These are phyloP conservation scores for Pseudochirops cupreus DNA, from an alignment of 2,797 vertebrate species.

Conservation along the genomic window DNA sequence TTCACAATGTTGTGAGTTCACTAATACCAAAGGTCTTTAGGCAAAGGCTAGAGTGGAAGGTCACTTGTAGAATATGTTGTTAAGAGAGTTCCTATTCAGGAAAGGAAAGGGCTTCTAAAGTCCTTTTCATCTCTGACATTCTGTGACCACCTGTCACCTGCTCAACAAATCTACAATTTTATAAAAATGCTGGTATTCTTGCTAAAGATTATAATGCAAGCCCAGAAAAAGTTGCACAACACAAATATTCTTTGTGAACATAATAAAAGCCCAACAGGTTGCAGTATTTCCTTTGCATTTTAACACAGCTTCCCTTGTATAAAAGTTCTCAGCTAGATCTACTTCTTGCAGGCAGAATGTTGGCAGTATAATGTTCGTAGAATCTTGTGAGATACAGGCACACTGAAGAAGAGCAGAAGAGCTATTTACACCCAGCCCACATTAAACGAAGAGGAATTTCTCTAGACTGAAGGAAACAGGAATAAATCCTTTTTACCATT, in stretches of 20 bases:
- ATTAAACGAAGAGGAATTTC: not conserved
- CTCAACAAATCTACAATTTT: not conserved
- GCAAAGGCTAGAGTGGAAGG: not conserved
- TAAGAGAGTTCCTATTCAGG: not conserved
- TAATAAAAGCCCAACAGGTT: not conserved
- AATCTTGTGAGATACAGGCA: not conserved
- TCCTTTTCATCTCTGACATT: not conserved
- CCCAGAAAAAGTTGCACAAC: not conserved
- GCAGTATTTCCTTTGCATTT: not conserved
- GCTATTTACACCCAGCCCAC: not conserved
- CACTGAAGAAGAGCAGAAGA: conserved; percentile 16
- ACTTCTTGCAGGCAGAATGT: not conserved
- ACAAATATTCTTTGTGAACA: not conserved
- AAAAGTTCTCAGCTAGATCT: conserved; percentile 15
- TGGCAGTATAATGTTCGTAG: not conserved
- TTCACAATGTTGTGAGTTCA: not conserved
- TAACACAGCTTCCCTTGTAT: not conserved
- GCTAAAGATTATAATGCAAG: not conserved
- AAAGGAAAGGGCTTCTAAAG: not conserved
- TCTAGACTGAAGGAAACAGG: not conserved
- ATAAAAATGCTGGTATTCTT: not conserved
- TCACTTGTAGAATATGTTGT: not conserved
- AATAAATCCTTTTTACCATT: not conserved
- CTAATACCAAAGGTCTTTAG: not conserved
- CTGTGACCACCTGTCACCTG: not conserved